phyloP scores from a whole-genome alignment of 1,140 invertebrate species.

The Limonius californicus region DNA sequence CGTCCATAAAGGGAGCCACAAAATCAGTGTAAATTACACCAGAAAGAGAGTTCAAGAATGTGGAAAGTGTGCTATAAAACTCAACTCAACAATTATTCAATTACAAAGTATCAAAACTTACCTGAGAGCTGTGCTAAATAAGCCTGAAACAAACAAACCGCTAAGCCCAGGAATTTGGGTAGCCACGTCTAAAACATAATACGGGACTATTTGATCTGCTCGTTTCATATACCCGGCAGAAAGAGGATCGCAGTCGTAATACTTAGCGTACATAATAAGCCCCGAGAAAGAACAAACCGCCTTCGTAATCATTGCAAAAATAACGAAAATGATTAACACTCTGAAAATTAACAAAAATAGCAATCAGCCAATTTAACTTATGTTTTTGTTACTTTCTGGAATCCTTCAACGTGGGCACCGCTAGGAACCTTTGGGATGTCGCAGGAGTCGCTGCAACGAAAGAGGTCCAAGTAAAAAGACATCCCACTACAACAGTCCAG shows the following conservation, averaged over 20 bases:
- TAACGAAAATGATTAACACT: background rate
- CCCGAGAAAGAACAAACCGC: slow-evolving; percentile 46
- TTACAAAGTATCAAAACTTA: slow-evolving; percentile 33
- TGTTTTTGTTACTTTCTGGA: slow-evolving; percentile 48
- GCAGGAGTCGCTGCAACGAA: slow-evolving; percentile 55
- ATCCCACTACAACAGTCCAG: slow-evolving; percentile 57
- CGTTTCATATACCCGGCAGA: slow-evolving; percentile 50
- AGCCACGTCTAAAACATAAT: slow-evolving; percentile 53
- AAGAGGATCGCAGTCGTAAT: slow-evolving; percentile 67
- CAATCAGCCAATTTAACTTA: background rate
- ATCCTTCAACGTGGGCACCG: slow-evolving; percentile 49
- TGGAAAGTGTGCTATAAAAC: slow-evolving; percentile 58
- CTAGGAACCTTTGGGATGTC: slow-evolving; percentile 57
- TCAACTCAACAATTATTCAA: too few species aligned
- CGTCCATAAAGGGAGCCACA: slow-evolving; percentile 46
- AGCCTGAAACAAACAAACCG: slow-evolving; percentile 58
- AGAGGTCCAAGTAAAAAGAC: slow-evolving; percentile 56
- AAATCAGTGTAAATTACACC: slow-evolving; percentile 69
- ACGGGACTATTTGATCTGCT: slow-evolving; percentile 48
- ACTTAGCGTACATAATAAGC: slow-evolving; percentile 68
- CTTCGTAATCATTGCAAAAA: background rate
- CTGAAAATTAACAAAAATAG: background rate
- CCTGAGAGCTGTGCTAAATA: slow-evolving; percentile 63
- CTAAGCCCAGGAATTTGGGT: slow-evolving; percentile 50
- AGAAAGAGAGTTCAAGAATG: slow-evolving; percentile 61